phyloP scores from a whole-genome alignment of 2,797 vertebrate species.

The Halcyon leucocephala region DNA sequence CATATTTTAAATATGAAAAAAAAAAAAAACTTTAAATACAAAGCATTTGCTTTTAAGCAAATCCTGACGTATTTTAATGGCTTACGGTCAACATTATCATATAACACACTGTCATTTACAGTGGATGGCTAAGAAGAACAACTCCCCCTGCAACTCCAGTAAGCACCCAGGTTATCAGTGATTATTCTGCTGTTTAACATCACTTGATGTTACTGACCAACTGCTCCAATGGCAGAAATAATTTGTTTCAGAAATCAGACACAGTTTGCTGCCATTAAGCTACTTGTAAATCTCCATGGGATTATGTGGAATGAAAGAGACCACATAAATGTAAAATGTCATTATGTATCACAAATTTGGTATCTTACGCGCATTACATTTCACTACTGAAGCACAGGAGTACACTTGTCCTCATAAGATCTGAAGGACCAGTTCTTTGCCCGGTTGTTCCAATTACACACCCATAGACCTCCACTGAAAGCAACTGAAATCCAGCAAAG shows the following conservation, averaged over 20 bases:
- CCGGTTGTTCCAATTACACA: not conserved
- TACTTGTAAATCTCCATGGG: not conserved
- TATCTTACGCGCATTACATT: not conserved
- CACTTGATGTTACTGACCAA: not conserved
- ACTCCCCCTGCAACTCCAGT: not conserved
- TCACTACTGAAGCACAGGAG: not conserved
- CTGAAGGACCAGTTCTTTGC: not conserved
- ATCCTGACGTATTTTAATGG: slow-evolving; percentile 71
- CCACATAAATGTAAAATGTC: not conserved
- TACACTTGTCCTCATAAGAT: not conserved
- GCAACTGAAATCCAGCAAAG: not conserved
- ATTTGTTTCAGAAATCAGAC: not conserved
- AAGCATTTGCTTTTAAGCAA: slow-evolving; percentile 77
- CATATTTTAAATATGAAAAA: slow-evolving; percentile 76
- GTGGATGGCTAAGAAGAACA: not conserved
- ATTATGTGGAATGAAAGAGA: not conserved
- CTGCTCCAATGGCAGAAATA: not conserved
- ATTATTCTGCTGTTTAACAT: not conserved
- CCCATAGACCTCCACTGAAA: not conserved
- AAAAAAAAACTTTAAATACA: slow-evolving; percentile 73
- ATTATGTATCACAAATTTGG: not conserved
- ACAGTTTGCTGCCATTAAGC: not conserved
- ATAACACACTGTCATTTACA: slow-evolving; percentile 21
- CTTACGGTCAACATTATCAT: slow-evolving; percentile 44
- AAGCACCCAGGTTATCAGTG: not conserved